Conservation (phyloP, 1,140 invertebrate species). For the Muscidifurax raptorellus region DNA sequence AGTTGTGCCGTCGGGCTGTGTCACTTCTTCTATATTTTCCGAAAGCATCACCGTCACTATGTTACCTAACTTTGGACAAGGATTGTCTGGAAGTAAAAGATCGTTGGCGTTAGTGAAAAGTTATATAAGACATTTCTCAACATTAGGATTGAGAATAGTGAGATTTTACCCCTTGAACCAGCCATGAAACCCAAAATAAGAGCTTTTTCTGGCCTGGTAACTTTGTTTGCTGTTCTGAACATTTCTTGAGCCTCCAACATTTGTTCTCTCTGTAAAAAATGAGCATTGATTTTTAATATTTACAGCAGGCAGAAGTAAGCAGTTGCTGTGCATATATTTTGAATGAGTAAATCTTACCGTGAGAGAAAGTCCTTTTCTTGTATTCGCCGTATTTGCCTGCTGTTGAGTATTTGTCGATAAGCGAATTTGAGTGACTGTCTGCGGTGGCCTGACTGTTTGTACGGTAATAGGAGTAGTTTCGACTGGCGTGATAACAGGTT, state of each 20-base stretch:
- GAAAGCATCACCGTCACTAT: conserved; percentile 95
- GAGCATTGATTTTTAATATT: conserved; percentile 34
- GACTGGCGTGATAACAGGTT: conserved; percentile 65
- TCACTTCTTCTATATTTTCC: conserved; percentile 89
- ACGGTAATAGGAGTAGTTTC: conserved; percentile 68
- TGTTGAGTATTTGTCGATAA: conserved; percentile 75
- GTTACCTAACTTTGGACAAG: conserved; percentile 94
- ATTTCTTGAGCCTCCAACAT: conserved; percentile 98
- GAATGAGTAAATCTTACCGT: conserved; percentile 79
- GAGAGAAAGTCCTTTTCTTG: conserved; percentile 84
- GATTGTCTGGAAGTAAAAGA: conserved; percentile 85
- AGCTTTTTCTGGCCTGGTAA: conserved; percentile 96
- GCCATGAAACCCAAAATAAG: conserved; percentile 99
- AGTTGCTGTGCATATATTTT: neutral
- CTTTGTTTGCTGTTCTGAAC: conserved; percentile 96
- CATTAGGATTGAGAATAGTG: neutral
- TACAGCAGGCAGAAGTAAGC: neutral
- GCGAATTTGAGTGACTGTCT: conserved; percentile 77
- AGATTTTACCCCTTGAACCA: conserved; percentile 87
- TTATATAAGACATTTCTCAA: neutral
- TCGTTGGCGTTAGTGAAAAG: neutral
- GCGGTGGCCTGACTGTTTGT: conserved; percentile 73
- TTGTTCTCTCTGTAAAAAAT: conserved; percentile 88
- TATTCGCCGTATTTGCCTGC: conserved; percentile 76
- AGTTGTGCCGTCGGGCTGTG: conserved; percentile 84